Base-by-base conservation (phyloP, 2,797 vertebrate genomes). In the Sus cebifrons region DNA sequence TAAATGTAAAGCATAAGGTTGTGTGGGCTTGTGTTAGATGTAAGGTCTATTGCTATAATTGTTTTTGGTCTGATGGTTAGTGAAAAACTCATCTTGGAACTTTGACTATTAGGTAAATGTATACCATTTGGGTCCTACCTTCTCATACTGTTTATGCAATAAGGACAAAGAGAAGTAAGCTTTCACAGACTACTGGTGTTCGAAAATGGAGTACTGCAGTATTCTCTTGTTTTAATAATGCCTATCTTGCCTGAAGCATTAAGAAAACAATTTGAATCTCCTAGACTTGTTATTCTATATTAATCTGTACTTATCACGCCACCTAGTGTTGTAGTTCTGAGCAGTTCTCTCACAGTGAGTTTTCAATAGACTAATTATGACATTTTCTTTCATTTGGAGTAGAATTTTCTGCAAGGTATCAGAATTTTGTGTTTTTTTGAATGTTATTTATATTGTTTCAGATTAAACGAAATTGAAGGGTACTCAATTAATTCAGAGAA, bases 201-300 rank as follows among this genome's bases (percentile, higher is more conserved):
- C 95, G 73, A 89, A 97, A 95, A 64, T 92, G 32, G 84, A 97
- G 67, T 82, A 95, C 64, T 97, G 91, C 73, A 95, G 77, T 87
- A 85, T 92, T 97, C 77, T 90, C 84, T 92, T 97, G 89, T 95
- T 97, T 97, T 97, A 96, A 97, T 97, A 96, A 95, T 95, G 73
- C 49, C 71, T 90, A 70, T 90, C 65, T 87, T 96, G 68, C 85
- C 92, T 81, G 92, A 95, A 95, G 83, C 82, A 95, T 93, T 96
- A 96, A 92, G 92, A 95, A 96, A 96, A 97, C 92, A 95, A 89
- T 94, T 92, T 97, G 60, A 96, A 89, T 96, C 54, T 92, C 56
- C 87, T 64, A 86, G 56, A 36, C 27, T 62, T 29, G 10, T 16
- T 83, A 44, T 68, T 62, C 21, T 73, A 60, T 60, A 58, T 44